Evolutionary conservation across 1,140 invertebrate genomes (phyloP), one percentile per base, ranked within the genome.

Genomic region (Drosophila insularis): DNA sequence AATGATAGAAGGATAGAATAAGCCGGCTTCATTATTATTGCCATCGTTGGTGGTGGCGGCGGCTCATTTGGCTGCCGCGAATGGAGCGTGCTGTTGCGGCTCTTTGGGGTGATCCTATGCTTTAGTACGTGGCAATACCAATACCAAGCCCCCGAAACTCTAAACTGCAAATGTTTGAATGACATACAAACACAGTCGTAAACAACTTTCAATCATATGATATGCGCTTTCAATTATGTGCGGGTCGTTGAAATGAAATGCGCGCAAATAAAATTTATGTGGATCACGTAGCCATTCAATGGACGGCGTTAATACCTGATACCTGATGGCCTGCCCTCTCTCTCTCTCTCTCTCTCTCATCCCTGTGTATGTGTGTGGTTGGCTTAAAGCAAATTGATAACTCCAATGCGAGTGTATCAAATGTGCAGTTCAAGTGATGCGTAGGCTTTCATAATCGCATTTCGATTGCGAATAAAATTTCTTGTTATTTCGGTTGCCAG

Each of bases 211-310:
- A 69, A 60, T 70, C 80, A 73, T 74, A 67, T 87, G 82, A 78
- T 86, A 86, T 86, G 79, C 74, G 81, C 78, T 81, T 85, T 85
- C 82, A 82, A 87, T 89, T 86, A 85, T 71, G 46, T 50, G 35
- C 67, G 75, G 64, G 61, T 70, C 74, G 63, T 67, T 55, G 17
- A 71, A 78, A 78, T 78, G 66, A 81, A 85, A 75, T 69, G 82
- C 35, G 65, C 66, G 66, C 39, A 40, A 71, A 81, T 74, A 35
- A 71, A 71, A 87, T 78, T 62, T 87, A 86, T 89, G 82, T 61
- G 37, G 54, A 82, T 87, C 82, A 86, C 82, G 82, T 82, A 86
- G 43, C 4, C 87, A 82, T 71, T 79, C 68, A 68, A 59, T 69
- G 81, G 50, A 58, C 43, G 43, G 54, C 50, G 17, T 43, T 40